Base-by-base conservation (phyloP, 1,140 invertebrate species). In the Drosophila sucinea region DNA sequence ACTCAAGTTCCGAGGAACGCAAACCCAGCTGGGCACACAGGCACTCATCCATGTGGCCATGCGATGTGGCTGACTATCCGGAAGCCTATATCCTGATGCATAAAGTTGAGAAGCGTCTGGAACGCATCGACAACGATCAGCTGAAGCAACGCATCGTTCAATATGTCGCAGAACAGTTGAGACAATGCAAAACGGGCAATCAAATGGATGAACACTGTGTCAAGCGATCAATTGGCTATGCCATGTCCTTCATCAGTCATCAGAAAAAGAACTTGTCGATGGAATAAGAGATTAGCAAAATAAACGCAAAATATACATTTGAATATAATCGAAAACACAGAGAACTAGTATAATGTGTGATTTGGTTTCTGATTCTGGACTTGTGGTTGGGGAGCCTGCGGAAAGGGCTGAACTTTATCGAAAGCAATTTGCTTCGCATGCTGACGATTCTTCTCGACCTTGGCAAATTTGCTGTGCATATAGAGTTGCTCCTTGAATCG, bases 401-500 rank as follows among this genome's bases (percentile, higher is more conserved):
- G n/a, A 33, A 23, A 35, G 1, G 29, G 1, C 3, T 4, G 7
- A 1, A 29, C 23, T 25, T 11, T 35, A 11, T 63, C 6, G 4
- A 8, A 33, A 7, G 55, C 58, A 3, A 1, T 30, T n/a, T 44
- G 10, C 8, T 70, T 33, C 0, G 7, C 29, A 0, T 25, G 11
- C 35, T 66, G 4, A 1, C 66, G 66, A 5, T 67, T 30, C 29
- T 67, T 72, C 11, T 75, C 76, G 30, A 47, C 1, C 3, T 77
- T 67, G n/a, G 54, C 67, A 1, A 72, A 77, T 30, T 73, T 60
- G 47, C 70, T 90, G 17, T 65, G 47, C 30, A 33, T 35, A 41
- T 67, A 91, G 11, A 91, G 63, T 8, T 75, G 60, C 29, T 86
- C 82, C 58, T 91, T 91, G 29, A 73, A 80, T 1, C 81, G 78